A percentile compares a stretch with the other conserved stretches of the same genome.
phyloP scores from a whole-genome alignment of 2,888 invertebrate species.

The Epinotia nisella region DNA sequence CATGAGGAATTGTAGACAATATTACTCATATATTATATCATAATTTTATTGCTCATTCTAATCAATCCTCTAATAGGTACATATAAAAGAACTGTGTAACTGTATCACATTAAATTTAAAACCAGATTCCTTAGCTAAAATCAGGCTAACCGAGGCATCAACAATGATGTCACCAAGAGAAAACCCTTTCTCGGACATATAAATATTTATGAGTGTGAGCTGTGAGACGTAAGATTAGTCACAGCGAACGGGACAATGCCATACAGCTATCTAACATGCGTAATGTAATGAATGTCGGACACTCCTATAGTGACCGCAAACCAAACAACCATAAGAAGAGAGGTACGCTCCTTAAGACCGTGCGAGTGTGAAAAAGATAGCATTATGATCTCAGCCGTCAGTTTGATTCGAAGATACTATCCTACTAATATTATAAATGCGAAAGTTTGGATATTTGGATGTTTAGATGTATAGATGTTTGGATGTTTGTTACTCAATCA shows the following conservation, averaged over 20 bases:
- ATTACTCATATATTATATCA: no score
- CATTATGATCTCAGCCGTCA: not conserved
- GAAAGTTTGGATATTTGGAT: no score
- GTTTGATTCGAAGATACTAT: not conserved
- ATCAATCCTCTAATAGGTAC: no score
- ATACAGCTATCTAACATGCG: not conserved
- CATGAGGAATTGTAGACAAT: no score
- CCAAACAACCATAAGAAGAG: no score
- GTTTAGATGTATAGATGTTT: no score
- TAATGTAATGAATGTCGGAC: not conserved
- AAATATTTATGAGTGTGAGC: not conserved
- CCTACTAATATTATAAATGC: no score
- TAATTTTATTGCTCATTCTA: no score
- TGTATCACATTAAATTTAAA: not conserved
- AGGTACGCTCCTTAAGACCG: no score
- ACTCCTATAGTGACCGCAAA: constrained; percentile 7
- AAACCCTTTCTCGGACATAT: not conserved
- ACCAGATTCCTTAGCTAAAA: not conserved
- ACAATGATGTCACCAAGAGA: not conserved
- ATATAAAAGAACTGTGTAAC: no score
- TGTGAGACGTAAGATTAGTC: constrained; percentile 18
- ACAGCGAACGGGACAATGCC: constrained; percentile 10
- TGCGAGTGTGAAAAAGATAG: not conserved
- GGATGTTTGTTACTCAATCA: no score
- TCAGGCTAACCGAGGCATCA: not conserved